Percentiles rank a stretch among this genome's conserved stretches.
phyloP scores from a whole-genome alignment of 2,113 vertebrate species.

The Solea senegalensis region DNA sequence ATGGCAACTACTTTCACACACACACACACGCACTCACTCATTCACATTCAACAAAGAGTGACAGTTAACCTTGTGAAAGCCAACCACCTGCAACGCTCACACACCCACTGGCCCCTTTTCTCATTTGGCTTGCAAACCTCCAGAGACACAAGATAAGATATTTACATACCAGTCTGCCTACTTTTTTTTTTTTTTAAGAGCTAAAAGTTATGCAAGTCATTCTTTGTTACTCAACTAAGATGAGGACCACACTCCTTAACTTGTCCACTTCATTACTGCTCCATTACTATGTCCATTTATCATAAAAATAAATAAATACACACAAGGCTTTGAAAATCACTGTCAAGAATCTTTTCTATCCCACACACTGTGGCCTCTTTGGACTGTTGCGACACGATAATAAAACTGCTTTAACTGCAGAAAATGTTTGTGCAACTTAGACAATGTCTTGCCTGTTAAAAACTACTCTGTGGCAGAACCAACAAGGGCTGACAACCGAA shows the following conservation, averaged over 20 bases:
- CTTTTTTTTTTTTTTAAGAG: conserved; percentile 46
- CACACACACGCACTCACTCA: not conserved
- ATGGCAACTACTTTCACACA: not conserved
- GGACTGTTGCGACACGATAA: conserved; percentile 1
- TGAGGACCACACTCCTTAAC: conserved; percentile 17
- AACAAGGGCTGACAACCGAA: not conserved
- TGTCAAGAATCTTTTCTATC: conserved; percentile 3
- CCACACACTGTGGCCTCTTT: not conserved
- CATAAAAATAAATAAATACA: conserved; percentile 28
- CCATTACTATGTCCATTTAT: not conserved
- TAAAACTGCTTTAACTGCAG: conserved; percentile 4
- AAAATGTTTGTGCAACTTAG: not conserved
- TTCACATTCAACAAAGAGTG: conserved; percentile 19
- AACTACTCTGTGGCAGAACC: not conserved
- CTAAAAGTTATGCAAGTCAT: conserved; percentile 48
- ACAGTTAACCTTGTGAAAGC: conserved; percentile 20
- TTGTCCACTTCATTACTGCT: conserved; percentile 17
- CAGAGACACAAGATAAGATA: conserved; percentile 58
- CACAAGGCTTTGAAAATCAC: conserved; percentile 14
- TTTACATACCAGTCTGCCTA: conserved; percentile 64
- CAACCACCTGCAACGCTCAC: conserved; percentile 41
- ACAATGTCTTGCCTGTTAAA: not conserved
- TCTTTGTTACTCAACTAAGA: conserved; percentile 32
- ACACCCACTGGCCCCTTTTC: conserved; percentile 20
- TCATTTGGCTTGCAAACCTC: conserved; percentile 76